Evolutionary conservation across 2,113 vertebrate genomes (phyloP).

Genomic region (Eudyptes chrysolophus): DNA sequence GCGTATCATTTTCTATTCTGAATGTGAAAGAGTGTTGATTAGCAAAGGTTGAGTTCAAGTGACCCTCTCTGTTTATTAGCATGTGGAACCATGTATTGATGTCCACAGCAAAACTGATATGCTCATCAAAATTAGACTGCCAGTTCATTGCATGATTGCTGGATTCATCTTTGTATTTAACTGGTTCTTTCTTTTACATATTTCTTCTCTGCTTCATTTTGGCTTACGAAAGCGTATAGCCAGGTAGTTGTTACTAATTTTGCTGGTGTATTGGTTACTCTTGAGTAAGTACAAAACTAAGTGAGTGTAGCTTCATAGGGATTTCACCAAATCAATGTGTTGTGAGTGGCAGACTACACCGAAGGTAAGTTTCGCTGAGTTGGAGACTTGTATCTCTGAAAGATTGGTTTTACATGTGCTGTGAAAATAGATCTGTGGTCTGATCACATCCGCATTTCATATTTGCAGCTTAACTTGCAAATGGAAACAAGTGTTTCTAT

Average conservation of each 20-base stretch:
- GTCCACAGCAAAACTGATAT: not conserved
- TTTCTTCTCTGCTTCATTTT: not conserved
- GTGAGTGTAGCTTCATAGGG: not conserved
- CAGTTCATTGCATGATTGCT: not conserved
- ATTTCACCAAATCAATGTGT: not conserved
- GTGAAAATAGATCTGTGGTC: not conserved
- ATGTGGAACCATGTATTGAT: not conserved
- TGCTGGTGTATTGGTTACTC: not conserved
- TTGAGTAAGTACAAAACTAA: not conserved
- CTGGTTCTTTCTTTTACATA: not conserved
- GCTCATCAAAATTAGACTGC: not conserved
- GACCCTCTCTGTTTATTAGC: not conserved
- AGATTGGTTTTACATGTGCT: not conserved
- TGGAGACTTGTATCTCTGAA: not conserved
- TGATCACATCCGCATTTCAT: not conserved
- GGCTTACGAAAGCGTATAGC: not conserved
- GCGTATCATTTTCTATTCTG: fast-evolving
- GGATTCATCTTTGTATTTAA: not conserved
- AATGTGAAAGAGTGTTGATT: not conserved
- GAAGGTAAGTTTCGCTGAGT: not conserved
- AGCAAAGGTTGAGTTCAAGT: not conserved
- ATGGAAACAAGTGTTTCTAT: not conserved
- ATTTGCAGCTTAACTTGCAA: not conserved
- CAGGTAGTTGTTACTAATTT: not conserved
- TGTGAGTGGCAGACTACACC: not conserved